Base-by-base conservation (phyloP, 2,113 vertebrate species). In the Rhinichthys klamathensis region DNA sequence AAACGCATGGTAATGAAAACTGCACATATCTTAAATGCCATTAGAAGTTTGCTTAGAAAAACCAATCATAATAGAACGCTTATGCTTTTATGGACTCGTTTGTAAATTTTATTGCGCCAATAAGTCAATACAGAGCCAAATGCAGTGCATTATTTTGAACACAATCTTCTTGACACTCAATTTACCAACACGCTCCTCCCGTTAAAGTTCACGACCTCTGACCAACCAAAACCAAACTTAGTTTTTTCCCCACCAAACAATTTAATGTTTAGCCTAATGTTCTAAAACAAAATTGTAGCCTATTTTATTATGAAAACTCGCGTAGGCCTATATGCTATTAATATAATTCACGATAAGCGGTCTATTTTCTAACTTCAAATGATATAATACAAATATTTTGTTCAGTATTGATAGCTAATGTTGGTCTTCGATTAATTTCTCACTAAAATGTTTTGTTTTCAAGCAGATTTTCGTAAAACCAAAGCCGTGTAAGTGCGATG, bases 51-150 rank as follows among this genome's bases (percentile, higher is more conserved):
- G 79, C 23, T 72, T 49, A 78, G 30, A 84, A 67, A 65, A 32
- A 54, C 0, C 4, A 56, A 27, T 78, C 27, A 44, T 60, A 25
- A 88, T 81, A 75, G 56, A 80, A 67, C 79, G 76, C 76, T 88
- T 77, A 86, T 80, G 76, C 8, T 6, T 88, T 88, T 82, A 88
- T 88, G 60, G 72, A 73, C 69, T 72, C 60, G 18, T 80, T 85
- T 88, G 81, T 75, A 51, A 32, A 35, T 9, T 88, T 88, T 88
- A 86, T 88, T 84, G 81, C 84, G 56, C 67, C 70, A 63, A 80
- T 67, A 76, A 61, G 83, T 88, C 25, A 61, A 84, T 73, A 58
- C 72, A 56, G 2, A 69, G 60, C 16, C 41, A 35, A 56, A 56
- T 65, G 72, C 27, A 58, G 54, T 12, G 56, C 3, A 21, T 21